A percentile compares a stretch with the other conserved stretches of the same genome.
phyloP scores from a whole-genome alignment of 1,140 invertebrate species.

The Dendrolimus punctatus region DNA sequence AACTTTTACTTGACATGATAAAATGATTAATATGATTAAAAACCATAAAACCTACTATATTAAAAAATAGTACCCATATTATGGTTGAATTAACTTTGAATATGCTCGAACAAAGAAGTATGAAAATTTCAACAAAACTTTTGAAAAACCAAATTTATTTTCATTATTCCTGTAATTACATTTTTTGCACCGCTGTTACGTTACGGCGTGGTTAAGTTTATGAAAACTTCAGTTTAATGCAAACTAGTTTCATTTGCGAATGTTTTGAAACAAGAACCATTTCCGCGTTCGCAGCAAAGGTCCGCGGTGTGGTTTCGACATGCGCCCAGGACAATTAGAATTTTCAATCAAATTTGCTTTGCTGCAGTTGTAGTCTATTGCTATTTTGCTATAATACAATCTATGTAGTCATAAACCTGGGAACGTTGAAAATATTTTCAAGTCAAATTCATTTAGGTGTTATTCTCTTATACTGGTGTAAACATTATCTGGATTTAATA shows the following conservation, averaged over 20 bases:
- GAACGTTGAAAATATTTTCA: too few relatives aligned
- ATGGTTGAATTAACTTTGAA: too few relatives aligned
- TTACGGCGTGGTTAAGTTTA: constrained; percentile 21
- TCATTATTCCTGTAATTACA: constrained; percentile 27
- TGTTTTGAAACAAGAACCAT: constrained; percentile 18
- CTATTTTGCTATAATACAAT: too few relatives aligned
- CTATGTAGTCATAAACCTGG: too few relatives aligned
- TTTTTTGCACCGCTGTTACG: constrained; percentile 19
- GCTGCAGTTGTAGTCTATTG: background rate
- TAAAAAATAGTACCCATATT: too few relatives aligned
- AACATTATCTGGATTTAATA: too few relatives aligned
- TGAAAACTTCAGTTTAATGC: constrained; percentile 29
- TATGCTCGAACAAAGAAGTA: constrained; percentile 3
- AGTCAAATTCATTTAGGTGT: too few relatives aligned
- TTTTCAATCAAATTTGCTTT: constrained; percentile 13
- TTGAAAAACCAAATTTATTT: constrained; percentile 20
- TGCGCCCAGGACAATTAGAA: constrained; percentile 13
- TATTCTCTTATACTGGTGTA: too few relatives aligned
- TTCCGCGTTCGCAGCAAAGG: constrained; percentile 7
- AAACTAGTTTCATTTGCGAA: constrained; percentile 26
- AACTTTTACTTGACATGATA: too few relatives aligned
- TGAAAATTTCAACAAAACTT: constrained; percentile 18
- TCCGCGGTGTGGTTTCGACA: constrained; percentile 13
- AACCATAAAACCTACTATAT: too few relatives aligned
- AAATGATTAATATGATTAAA: too few relatives aligned